Base-by-base conservation (phyloP, 2,888 invertebrate genomes). In the Rhogogaster chlorosoma region DNA sequence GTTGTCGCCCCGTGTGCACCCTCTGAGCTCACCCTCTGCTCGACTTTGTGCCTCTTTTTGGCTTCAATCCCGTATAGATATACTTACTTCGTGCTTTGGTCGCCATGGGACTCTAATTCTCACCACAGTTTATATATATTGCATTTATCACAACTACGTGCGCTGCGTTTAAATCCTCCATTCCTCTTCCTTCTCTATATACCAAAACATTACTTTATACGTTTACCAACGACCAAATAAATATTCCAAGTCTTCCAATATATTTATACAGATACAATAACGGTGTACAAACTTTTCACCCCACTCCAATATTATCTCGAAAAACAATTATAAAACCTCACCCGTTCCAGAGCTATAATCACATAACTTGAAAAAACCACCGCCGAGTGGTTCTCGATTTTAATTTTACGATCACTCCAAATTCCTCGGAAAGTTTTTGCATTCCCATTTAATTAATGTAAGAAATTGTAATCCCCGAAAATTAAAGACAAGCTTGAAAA, bases 121-220 rank as follows among this genome's bases (percentile, higher is more conserved):
- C 91, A 86, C 89, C 90, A 86, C 91, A 91, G 92, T 92, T 92
- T 91, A 92, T 92, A 91, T 89, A 91, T 91, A 92, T 92, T 92
- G 91, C 92, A 92, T 92, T 92, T 91, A 91, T 92, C 92, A 91
- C 90, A 86, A 45, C 87, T 91, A 92, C 92, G 92, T 92, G 92
- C 88, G 86, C 85, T 80, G 91, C 87, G 85, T 91, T 88, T 67
- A 6, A 83, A 83, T 38, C 29, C 45, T 45, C 26, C 45, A 45
- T 83, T 32, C 2, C 57, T 2, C n/a, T 49, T 67, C n/a, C 45
- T 22, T 18, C 70, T 70, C 57, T 80, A n/a, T 61, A 18, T n/a
- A 15, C 15, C 26, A 22, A 29, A 22, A 67, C 83, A 45, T 42
- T 45, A 18, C 49, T 36, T 7, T 22, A 70, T 26, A 26, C 80